These are phyloP conservation scores for Colaptes auratus DNA, from an alignment of 2,113 vertebrate genomes.

Conservation along the genomic window DNA sequence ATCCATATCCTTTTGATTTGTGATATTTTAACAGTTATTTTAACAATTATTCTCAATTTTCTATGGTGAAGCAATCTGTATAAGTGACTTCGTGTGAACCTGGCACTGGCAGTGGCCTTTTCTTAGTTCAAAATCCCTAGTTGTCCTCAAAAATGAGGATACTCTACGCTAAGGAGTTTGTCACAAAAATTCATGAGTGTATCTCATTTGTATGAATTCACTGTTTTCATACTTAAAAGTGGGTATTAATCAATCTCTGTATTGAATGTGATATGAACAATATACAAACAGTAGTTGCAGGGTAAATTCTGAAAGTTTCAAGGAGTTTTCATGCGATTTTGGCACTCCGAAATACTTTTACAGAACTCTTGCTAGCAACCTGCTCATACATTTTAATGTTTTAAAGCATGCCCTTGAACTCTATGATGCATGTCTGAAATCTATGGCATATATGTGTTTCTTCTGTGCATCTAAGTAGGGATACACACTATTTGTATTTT, in stretches of 20 bases:
- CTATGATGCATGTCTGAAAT: background rate
- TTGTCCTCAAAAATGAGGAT: background rate
- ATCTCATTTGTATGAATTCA: background rate
- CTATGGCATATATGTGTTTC: background rate
- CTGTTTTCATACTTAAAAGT: background rate
- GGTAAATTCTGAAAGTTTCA: background rate
- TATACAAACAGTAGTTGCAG: background rate
- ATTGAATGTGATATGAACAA: background rate
- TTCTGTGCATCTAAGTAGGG: background rate
- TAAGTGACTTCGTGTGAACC: background rate
- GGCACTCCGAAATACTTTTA: background rate
- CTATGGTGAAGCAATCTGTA: background rate
- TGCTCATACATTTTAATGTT: background rate
- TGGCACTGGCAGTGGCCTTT: background rate
- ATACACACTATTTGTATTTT: accelerated
- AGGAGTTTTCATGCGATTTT: background rate
- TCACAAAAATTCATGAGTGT: background rate
- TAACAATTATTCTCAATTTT: background rate
- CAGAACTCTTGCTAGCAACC: background rate
- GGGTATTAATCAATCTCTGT: background rate
- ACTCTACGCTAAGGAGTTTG: background rate
- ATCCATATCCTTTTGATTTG: background rate
- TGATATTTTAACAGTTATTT: background rate
- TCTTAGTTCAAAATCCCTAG: background rate
- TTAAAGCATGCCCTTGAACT: background rate